A percentile compares a stretch with the other conserved stretches of the same genome.
Evolutionary conservation across 2,888 invertebrate species (phyloP).

Genomic region (Melitaea athalia): DNA sequence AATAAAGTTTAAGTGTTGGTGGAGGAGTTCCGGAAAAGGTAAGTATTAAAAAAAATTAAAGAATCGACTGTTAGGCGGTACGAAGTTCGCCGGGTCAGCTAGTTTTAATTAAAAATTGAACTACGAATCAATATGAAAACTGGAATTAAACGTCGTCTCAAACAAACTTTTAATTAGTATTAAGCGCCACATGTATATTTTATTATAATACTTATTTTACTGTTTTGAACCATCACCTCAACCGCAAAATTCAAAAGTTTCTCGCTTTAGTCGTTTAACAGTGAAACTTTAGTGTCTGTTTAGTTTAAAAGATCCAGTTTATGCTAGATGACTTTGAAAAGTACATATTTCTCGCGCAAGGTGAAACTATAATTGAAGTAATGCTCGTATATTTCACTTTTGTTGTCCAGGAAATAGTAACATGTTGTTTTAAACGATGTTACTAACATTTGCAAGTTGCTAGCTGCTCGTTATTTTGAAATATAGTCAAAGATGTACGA

Average conservation of each 20-base stretch:
- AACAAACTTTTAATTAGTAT: background rate
- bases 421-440: constrained; percentile 23
- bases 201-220: constrained; percentile 11
- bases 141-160: no score
- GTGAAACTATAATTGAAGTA: constrained; percentile 47
- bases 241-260: constrained; percentile 55
- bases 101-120: no score
- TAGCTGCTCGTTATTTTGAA: constrained; percentile 25
- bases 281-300: constrained; percentile 65
- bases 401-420: constrained; percentile 30
- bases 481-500: constrained; percentile 14
- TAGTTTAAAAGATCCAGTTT: constrained; percentile 67
- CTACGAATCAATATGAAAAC: no score
- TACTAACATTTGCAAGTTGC: constrained; percentile 28
- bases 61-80: no score
- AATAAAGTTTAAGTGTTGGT: no score
- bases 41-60: no score
- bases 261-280: constrained; percentile 49
- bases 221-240: constrained; percentile 27
- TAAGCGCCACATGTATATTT: background rate
- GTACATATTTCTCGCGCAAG: constrained; percentile 55
- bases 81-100: no score
- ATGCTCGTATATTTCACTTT: constrained; percentile 29
- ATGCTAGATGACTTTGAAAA: constrained; percentile 65
- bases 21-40: no score